Evolutionary conservation across 2,888 invertebrate genomes (phyloP).

Genomic region (Diarsia mendica): DNA sequence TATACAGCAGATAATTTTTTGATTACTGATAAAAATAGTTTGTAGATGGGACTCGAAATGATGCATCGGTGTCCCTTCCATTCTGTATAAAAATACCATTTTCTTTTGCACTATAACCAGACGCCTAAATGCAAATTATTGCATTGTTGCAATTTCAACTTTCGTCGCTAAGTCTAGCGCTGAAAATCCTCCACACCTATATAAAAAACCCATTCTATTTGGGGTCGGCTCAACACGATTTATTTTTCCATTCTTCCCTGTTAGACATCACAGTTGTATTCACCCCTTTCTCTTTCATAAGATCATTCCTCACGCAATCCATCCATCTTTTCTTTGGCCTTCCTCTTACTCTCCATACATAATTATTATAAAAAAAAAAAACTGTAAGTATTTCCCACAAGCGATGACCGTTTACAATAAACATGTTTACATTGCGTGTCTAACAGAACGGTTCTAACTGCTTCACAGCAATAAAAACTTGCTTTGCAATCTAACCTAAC

Average conservation of each 20-base stretch:
- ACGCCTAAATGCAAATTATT: neutral
- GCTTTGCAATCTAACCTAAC: slow-evolving; percentile 51
- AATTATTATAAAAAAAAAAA: neutral
- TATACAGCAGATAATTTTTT: too few species aligned
- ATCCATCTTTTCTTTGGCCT: too few species aligned
- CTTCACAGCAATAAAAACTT: slow-evolving; percentile 53
- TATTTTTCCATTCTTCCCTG: too few species aligned
- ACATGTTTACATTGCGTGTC: slow-evolving; percentile 44
- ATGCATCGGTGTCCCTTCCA: too few species aligned
- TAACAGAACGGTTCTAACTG: slow-evolving; percentile 10
- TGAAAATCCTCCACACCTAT: neutral
- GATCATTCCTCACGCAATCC: too few species aligned
- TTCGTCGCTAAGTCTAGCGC: neutral
- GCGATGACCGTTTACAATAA: slow-evolving; percentile 21
- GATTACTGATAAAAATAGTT: too few species aligned
- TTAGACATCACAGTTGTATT: too few species aligned
- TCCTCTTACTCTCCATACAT: too few species aligned
- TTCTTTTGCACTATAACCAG: neutral
- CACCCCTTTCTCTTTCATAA: too few species aligned
- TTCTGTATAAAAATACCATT: neutral
- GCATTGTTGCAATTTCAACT: neutral
- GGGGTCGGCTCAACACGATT: too few species aligned
- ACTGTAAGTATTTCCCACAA: slow-evolving; percentile 8
- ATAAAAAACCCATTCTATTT: too few species aligned
- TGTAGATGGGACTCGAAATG: too few species aligned